These are phyloP conservation scores for Hydriomena furcata DNA, from an alignment of 2,888 invertebrate genomes.

Conservation along the genomic window DNA sequence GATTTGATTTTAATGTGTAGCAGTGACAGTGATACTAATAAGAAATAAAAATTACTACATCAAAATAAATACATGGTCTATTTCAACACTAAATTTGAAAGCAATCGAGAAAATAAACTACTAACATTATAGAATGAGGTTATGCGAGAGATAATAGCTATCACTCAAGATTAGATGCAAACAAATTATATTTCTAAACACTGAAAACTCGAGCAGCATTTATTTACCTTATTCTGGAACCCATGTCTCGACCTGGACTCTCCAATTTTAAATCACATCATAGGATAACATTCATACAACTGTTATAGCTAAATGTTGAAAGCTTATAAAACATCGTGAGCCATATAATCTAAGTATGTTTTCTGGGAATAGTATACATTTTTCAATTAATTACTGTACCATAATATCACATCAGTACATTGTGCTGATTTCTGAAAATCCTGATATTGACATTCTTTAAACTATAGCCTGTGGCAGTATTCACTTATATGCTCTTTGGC, in stretches of 20 bases:
- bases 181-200: not conserved
- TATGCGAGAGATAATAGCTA: not conserved
- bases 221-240: constrained; percentile 75
- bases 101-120: too few species aligned
- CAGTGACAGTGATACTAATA: too few species aligned
- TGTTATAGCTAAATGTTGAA: constrained; percentile 35
- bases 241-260: constrained; percentile 75
- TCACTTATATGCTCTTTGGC: too few species aligned
- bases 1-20: too few species aligned
- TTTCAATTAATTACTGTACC: constrained; percentile 43
- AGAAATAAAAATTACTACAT: too few species aligned
- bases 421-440: not conserved
- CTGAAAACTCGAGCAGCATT: not conserved
- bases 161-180: not conserved
- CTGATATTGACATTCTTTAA: not conserved
- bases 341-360: constrained; percentile 59
- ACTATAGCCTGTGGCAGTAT: too few species aligned
- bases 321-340: constrained; percentile 60
- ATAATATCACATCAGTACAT: not conserved
- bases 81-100: too few species aligned
- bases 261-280: constrained; percentile 63
- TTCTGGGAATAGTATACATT: constrained; percentile 45
- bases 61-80: not conserved
- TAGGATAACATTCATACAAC: constrained; percentile 45
- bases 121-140: not conserved